phyloP scores from a whole-genome alignment of 2,888 invertebrate species.

The Pyrochroa serraticornis region DNA sequence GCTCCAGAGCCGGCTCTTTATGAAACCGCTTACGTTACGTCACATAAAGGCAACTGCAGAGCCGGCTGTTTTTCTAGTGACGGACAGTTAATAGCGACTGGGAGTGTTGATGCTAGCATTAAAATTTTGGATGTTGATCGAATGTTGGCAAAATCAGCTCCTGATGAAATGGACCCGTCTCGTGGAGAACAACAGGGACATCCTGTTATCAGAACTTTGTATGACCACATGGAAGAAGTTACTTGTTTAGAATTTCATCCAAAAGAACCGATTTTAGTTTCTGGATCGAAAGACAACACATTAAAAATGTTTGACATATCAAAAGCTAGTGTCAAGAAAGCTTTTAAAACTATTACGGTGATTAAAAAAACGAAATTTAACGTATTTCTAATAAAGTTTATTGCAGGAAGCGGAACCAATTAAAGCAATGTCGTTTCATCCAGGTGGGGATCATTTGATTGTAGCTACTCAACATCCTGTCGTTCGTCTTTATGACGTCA shows the following conservation, averaged over 20 bases:
- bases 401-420: slow-evolving; percentile 89
- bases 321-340: slow-evolving; percentile 97
- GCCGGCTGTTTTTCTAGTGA: slow-evolving; percentile 95
- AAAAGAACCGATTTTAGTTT: slow-evolving; percentile 89
- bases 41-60: slow-evolving; percentile 95
- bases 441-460: slow-evolving; percentile 91
- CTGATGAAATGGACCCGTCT: slow-evolving; percentile 82
- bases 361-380: slow-evolving; percentile 20
- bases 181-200: slow-evolving; percentile 91
- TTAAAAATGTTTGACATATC: slow-evolving; percentile 98
- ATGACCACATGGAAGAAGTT: slow-evolving; percentile 97
- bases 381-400: slow-evolving; percentile 2
- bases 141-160: slow-evolving; percentile 97
- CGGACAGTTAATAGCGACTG: slow-evolving; percentile 96
- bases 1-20: slow-evolving; percentile 97
- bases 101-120: slow-evolving; percentile 97
- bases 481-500: slow-evolving; percentile 90
- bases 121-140: slow-evolving; percentile 99
- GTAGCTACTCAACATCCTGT: slow-evolving; percentile 93
- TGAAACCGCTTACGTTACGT: slow-evolving; percentile 98
- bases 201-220: slow-evolving; percentile 96
- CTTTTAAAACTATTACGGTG: slow-evolving; percentile 92
- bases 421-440: slow-evolving; percentile 91
- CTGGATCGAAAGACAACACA: slow-evolving; percentile 92
- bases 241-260: slow-evolving; percentile 97